Conservation (phyloP, 2,113 vertebrate genomes). For the Pluvianellus socialis region DNA sequence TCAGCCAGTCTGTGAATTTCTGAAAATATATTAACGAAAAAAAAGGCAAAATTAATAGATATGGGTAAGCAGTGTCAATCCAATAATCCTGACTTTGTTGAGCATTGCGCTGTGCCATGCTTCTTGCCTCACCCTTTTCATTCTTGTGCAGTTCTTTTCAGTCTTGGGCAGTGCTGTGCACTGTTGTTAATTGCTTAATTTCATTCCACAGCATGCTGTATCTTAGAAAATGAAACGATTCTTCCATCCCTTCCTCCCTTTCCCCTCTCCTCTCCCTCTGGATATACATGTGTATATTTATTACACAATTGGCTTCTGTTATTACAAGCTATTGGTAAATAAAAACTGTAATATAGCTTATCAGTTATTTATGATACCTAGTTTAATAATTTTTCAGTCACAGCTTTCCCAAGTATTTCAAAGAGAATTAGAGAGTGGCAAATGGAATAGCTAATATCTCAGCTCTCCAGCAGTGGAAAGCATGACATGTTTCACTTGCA, state of each 20-base stretch:
- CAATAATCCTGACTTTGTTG: background rate
- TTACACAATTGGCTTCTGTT: background rate
- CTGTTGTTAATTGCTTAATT: background rate
- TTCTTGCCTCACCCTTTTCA: background rate
- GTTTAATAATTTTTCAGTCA: background rate
- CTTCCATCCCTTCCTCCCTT: background rate
- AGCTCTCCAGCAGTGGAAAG: background rate
- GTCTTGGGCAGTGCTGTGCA: background rate
- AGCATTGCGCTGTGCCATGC: fast-evolving
- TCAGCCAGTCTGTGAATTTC: background rate
- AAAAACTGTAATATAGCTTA: background rate
- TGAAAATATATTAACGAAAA: background rate
- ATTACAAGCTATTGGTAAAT: background rate
- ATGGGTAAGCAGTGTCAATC: background rate
- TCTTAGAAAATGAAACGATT: background rate
- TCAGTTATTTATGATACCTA: background rate
- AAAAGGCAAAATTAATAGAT: background rate
- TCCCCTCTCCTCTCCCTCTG: background rate
- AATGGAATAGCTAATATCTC: background rate
- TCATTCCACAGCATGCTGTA: background rate
- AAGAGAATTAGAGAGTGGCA: background rate
- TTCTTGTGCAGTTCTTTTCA: background rate
- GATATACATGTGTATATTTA: background rate
- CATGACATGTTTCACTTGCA: background rate
- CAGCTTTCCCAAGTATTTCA: background rate